Evolutionary conservation across 2,888 invertebrate genomes (phyloP).

Genomic region (Cybosia mesomella): DNA sequence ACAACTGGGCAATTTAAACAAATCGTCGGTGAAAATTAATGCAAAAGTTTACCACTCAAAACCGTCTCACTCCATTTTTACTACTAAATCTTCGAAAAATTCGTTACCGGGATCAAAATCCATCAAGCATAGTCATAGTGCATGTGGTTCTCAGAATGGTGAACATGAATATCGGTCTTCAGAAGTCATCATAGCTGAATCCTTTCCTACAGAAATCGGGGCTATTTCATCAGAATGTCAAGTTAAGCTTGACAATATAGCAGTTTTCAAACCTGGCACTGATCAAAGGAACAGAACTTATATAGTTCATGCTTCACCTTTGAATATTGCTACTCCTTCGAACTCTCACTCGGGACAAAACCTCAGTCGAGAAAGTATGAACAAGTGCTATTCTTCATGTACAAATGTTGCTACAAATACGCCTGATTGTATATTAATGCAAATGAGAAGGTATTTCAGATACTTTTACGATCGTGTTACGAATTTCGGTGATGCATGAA

Average conservation of each 20-base stretch:
- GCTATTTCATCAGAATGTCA: conserved; percentile 1
- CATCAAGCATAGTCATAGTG: not conserved
- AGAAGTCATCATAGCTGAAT: conserved; percentile 15
- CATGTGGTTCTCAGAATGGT: not conserved
- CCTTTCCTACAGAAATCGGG: conserved; percentile 12
- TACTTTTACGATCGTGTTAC: conserved; percentile 9
- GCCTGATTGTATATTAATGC: not conserved
- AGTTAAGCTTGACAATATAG: not conserved
- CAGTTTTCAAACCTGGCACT: not conserved
- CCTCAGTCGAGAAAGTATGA: not conserved
- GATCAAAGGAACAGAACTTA: not conserved
- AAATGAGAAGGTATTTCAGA: conserved; percentile 15
- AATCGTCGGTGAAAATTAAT: conserved; percentile 23
- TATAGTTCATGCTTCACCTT: not conserved
- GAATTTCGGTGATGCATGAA: not conserved
- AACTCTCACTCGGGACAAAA: not conserved
- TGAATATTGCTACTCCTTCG: not conserved
- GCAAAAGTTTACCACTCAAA: not conserved
- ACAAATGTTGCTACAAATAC: not conserved
- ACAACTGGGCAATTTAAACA: conserved; percentile 18
- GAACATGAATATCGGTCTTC: conserved; percentile 11
- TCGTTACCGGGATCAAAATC: not conserved
- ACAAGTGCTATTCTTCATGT: not conserved
- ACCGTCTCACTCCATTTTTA: conserved; percentile 4
- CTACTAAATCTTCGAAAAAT: not conserved